phyloP scores from a whole-genome alignment of 2,888 invertebrate genomes.

The Cybosia mesomella region DNA sequence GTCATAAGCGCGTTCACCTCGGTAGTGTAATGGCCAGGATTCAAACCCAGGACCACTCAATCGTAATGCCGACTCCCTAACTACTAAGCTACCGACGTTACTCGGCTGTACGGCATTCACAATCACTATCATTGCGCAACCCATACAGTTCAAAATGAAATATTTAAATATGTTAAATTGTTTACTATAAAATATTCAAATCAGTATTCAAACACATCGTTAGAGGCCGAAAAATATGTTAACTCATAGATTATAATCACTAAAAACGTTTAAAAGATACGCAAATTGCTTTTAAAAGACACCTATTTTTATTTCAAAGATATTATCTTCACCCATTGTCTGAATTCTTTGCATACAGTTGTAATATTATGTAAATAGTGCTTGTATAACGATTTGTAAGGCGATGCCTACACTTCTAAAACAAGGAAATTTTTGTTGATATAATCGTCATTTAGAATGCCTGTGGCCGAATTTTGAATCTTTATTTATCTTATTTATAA shows the following conservation, averaged over 20 bases:
- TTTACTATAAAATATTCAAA: not conserved
- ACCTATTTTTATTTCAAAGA: constrained; percentile 27
- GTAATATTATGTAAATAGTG: constrained; percentile 37
- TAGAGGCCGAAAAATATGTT: not conserved
- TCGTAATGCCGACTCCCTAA: too few species aligned
- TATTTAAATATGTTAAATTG: not conserved
- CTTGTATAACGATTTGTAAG: constrained; percentile 28
- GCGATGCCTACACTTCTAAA: constrained; percentile 15
- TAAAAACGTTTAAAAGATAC: constrained; percentile 5
- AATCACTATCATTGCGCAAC: not conserved
- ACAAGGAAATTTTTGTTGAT: not conserved
- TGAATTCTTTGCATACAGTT: constrained; percentile 17
- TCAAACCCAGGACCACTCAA: too few species aligned
- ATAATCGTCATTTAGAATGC: constrained; percentile 9
- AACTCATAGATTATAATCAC: constrained; percentile 14
- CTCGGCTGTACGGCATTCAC: not conserved
- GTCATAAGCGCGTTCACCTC: too few species aligned
- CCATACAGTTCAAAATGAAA: not conserved
- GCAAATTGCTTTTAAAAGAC: constrained; percentile 10
- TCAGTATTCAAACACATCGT: constrained; percentile 2
- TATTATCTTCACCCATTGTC: constrained; percentile 23
- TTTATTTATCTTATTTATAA: constrained; percentile 1
- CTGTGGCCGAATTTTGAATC: not conserved
- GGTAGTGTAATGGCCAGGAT: too few species aligned
- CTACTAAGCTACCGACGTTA: too few species aligned